Conservation (phyloP, 2,888 invertebrate species). For the Synergus itoensis region DNA sequence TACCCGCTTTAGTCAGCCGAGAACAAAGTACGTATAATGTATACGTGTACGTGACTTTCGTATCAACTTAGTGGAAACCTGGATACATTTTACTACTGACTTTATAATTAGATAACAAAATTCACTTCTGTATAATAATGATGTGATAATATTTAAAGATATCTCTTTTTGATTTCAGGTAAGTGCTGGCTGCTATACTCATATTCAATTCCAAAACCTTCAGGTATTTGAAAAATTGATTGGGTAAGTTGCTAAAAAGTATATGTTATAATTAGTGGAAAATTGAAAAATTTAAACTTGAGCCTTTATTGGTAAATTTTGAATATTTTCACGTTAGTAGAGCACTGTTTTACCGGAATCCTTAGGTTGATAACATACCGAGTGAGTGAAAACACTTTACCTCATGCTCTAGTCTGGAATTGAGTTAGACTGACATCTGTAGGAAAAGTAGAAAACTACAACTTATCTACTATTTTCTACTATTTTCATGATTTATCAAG, state of each 20-base stretch:
- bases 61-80: not conserved
- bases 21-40: not conserved
- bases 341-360: slow-evolving; percentile 6
- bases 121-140: not conserved
- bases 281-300: not conserved
- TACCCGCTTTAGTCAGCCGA: slow-evolving; percentile 19
- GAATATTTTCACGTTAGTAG: not conserved
- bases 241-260: not conserved
- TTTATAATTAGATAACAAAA: not conserved
- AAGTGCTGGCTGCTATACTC: not conserved
- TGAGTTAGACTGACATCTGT: not conserved
- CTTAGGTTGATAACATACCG: not conserved
- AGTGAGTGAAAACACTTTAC: not conserved
- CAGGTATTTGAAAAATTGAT: not conserved
- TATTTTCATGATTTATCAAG: not conserved
- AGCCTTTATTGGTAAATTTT: not conserved
- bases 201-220: not conserved
- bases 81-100: not conserved
- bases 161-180: slow-evolving; percentile 15
- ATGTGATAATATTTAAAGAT: not conserved
- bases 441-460: not conserved
- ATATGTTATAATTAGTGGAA: not conserved
- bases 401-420: not conserved
- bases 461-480: not conserved
- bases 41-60: not conserved